phyloP scores from a whole-genome alignment of 2,888 invertebrate genomes.

The Brachyptera risi region DNA sequence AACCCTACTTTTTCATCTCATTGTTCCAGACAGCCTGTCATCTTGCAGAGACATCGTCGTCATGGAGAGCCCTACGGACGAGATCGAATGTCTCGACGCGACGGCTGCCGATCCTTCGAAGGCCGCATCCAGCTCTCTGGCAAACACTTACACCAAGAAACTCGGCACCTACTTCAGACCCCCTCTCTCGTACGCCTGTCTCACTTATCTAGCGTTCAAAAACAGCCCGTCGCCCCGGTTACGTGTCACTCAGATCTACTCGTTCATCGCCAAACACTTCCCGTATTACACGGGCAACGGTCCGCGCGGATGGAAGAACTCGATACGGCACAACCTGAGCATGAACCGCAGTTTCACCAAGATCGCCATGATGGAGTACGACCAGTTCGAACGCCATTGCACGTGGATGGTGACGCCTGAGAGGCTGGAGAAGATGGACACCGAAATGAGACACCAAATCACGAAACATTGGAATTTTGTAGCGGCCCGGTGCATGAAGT shows the following conservation, averaged over 20 bases:
- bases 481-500: constrained; percentile 27
- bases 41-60: not conserved
- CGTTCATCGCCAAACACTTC: not conserved
- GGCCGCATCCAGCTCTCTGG: too few species aligned
- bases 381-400: too few species aligned
- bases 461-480: too few species aligned
- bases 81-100: too few species aligned
- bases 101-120: too few species aligned
- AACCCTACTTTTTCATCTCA: too few species aligned
- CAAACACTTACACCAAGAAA: not conserved
- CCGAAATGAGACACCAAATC: not conserved
- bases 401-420: not conserved
- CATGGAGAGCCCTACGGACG: not conserved
- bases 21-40: too few species aligned
- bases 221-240: not conserved
- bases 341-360: not conserved
- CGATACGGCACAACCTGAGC: not conserved
- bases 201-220: not conserved
- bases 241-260: not conserved
- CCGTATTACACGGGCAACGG: not conserved
- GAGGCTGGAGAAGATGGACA: not conserved
- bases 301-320: not conserved
- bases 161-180: not conserved
- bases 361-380: not conserved
- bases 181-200: not conserved